Evolutionary conservation across 1,140 invertebrate species (phyloP), one percentile per base, ranked within the genome.

Genomic region (Trichonephila clavata): DNA sequence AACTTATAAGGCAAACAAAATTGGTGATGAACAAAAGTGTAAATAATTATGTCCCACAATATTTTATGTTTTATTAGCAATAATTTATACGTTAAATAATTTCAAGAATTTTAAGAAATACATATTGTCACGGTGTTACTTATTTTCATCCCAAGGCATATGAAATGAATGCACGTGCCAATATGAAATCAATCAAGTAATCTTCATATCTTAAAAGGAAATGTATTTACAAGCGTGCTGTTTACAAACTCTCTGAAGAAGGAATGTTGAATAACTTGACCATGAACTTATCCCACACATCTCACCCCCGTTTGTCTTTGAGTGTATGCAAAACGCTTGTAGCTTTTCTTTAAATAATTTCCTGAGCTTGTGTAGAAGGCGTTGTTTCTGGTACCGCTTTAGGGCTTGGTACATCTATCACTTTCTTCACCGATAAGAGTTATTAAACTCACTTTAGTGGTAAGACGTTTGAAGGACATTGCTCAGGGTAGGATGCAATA

Each of bases 401-500:
- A 32, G 24, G 71, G n/a, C 68, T 10, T 32, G 18, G 71, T 32
- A 13, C 71, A 77, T 77, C 27, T 24, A 77, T 77, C 71, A 39
- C 27, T 32, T 77, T 39, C 27, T 50, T 50, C 7, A 16, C 3
- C 32, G 14, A 32, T 18, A 8, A 24, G 24, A 57, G 81, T 83
- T 83, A 59, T 59, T 83, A n/a, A 83, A 83, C 81, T 57, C 50
- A 2, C 43, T 24, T 18, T 4, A 27, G 18, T 77, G 27, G 32
- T 77, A 83, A 83, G 81, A 14, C 81, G 57, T 83, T 83, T 83
- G 81, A 83, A 83, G 81, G 81, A 20, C 81, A 27, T 24, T n/a
- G 59, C 18, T 39, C 16, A 63, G 81, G 50, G 81, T n/a, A 84
- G 60, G 32, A 32, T 77, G 71, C n/a, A 10, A 21, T 68, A 2